Base-by-base conservation (phyloP, 2,113 vertebrate genomes). In the Varanus komodoensis region DNA sequence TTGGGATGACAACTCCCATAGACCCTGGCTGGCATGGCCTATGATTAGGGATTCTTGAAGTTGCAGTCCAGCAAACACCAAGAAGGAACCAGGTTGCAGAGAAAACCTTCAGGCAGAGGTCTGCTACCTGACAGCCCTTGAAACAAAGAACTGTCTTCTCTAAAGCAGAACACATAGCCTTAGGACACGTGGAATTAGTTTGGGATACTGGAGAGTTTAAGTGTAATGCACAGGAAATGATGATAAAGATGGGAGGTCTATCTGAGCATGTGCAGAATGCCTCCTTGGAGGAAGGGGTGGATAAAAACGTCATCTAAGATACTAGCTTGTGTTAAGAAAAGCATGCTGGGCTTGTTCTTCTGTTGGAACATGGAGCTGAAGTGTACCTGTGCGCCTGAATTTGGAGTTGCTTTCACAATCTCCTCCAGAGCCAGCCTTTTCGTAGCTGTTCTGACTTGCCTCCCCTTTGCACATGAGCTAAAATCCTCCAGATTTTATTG, bases 391-490 rank as follows among this genome's bases (percentile, higher is more conserved):
- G 32, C 1, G 5, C 50, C 74, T 32, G 17, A 6, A 44, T 74
- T n/a, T 27, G 68, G 21, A 61, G 14, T 19, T 38, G 32, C 25
- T 90, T 90, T 69, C 83, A 44, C n/a, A 80, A 79, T 8, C 69
- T 61, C 80, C 69, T 25, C n/a, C 69, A 34, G 73, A 61, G 61
- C 73, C 48, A 61, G 61, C 73, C 48, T 71, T 29, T 25, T 25
- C 2, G 44, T 19, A 61, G 64, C 44, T 61, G 82, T 79, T 84
- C 32, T 17, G 61, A 84, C 86, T 84, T 61, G 90, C 80, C 90
- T 73, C 44, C 29, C 23, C 71, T 75, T 50, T 44, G n/a, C 4
- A 29, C 89, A 85, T 32, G 79, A 54, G 48, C 79, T 75, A 82
- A 67, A 71, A 83, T 71, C 78, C 82, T 84, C 73, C 48, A 48